phyloP scores from a whole-genome alignment of 2,113 vertebrate species.

The Montifringilla adamsi region DNA sequence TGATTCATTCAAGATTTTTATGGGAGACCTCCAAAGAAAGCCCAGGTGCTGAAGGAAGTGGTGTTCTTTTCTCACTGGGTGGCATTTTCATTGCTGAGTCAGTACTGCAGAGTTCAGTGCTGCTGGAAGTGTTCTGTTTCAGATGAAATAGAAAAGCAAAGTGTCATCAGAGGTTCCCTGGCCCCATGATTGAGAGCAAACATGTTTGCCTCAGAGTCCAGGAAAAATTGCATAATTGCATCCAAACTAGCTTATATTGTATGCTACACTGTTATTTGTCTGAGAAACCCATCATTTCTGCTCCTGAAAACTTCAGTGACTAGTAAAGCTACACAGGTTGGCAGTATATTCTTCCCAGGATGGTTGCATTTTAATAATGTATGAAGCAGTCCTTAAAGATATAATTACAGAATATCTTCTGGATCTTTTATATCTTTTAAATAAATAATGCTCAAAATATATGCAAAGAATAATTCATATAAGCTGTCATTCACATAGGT shows the following conservation, averaged over 20 bases:
- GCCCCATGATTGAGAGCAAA: neutral
- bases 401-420: neutral
- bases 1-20: neutral
- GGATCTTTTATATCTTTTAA: neutral
- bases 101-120: constrained; percentile 12
- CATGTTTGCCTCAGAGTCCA: neutral
- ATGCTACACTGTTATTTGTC: neutral
- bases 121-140: constrained; percentile 42
- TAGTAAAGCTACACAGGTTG: neutral
- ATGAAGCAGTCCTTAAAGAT: neutral
- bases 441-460: neutral
- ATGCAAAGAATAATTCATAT: neutral
- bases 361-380: neutral
- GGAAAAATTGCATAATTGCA: constrained; percentile 42
- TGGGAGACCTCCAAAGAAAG: constrained; percentile 59
- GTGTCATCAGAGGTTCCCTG: constrained; percentile 18
- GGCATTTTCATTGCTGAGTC: constrained; percentile 69
- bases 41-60: constrained; percentile 29
- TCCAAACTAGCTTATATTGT: neutral
- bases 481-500: neutral
- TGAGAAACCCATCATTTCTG: neutral
- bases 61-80: constrained; percentile 49
- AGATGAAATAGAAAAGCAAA: constrained; percentile 58
- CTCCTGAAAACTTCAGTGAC: neutral
- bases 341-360: neutral